Percentiles rank a stretch among this genome's conserved stretches.
These are phyloP conservation scores for Pangasianodon gigas DNA, from an alignment of 2,113 vertebrate species.

Conservation along the genomic window DNA sequence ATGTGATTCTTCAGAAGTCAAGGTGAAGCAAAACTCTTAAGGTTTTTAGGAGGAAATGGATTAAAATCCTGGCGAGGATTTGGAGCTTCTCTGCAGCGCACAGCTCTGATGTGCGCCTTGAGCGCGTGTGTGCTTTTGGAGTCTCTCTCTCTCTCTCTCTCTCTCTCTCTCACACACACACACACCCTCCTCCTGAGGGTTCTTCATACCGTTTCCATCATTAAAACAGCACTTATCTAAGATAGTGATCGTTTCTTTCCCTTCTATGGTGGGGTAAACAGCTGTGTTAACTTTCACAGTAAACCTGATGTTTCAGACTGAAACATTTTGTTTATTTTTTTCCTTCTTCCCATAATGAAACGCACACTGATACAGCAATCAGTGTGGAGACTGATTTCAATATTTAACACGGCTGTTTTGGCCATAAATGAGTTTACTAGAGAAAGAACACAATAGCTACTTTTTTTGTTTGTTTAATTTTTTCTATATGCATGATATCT, in stretches of 20 bases:
- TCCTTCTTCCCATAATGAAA: background rate
- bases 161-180: background rate
- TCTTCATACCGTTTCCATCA: constrained; percentile 1
- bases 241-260: background rate
- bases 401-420: background rate
- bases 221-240: background rate
- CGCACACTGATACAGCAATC: constrained; percentile 1
- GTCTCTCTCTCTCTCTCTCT: background rate
- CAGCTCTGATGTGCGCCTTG: background rate
- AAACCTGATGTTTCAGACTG: background rate
- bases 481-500: background rate
- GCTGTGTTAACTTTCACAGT: background rate
- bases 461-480: background rate
- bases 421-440: no score
- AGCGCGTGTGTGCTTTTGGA: background rate
- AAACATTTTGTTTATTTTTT: background rate
- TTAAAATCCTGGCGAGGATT: background rate
- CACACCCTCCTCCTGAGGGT: background rate
- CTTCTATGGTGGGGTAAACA: constrained; percentile 21
- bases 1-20: background rate
- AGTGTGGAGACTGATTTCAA: background rate
- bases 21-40: background rate
- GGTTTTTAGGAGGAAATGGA: no score
- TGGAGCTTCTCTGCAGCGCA: background rate
- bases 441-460: background rate